Conservation (phyloP, 30 jellyfish, hydroid and myxozoan genomes). For the Nemopilema nomurai region DNA sequence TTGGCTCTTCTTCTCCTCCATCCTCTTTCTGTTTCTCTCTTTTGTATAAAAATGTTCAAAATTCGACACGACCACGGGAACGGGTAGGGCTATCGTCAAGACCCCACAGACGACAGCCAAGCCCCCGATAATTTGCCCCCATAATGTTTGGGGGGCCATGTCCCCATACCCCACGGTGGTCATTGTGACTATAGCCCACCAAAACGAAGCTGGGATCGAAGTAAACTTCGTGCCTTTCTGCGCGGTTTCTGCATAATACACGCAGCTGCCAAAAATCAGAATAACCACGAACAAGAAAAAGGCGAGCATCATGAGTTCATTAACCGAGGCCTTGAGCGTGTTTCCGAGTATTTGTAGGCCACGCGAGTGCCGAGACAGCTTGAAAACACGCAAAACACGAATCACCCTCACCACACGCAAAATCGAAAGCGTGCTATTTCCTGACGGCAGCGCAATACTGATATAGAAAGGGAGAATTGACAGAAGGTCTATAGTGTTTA, state of each 20-base stretch:
- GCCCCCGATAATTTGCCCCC: constrained; percentile 95
- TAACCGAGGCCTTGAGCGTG: constrained; percentile 89
- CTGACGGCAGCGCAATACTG: constrained; percentile 55
- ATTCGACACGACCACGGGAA: constrained; percentile 95
- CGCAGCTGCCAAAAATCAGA: constrained; percentile 93
- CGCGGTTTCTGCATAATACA: constrained; percentile 83
- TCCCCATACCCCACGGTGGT: constrained; percentile 99
- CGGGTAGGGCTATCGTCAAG: constrained; percentile 93
- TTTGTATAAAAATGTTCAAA: constrained; percentile 86
- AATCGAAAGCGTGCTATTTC: constrained; percentile 43
- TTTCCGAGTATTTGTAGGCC: constrained; percentile 97
- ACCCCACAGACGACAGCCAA: constrained; percentile 95
- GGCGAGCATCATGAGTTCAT: constrained; percentile 90
- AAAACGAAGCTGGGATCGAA: constrained; percentile 94
- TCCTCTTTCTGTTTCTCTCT: constrained; percentile 83
- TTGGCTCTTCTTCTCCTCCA: constrained; percentile 79
- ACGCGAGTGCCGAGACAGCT: constrained; percentile 96
- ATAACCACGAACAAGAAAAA: constrained; percentile 89
- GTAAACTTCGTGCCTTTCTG: constrained; percentile 73
- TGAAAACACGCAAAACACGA: constrained; percentile 94
- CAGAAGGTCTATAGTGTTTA: constrained; percentile 81
- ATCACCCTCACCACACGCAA: constrained; percentile 88
- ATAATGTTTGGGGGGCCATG: constrained; percentile 87
- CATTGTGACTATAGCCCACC: constrained; percentile 99
- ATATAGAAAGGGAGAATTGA: constrained; percentile 88